Conservation (phyloP, 1,140 invertebrate genomes). For the Pararge aegeria region DNA sequence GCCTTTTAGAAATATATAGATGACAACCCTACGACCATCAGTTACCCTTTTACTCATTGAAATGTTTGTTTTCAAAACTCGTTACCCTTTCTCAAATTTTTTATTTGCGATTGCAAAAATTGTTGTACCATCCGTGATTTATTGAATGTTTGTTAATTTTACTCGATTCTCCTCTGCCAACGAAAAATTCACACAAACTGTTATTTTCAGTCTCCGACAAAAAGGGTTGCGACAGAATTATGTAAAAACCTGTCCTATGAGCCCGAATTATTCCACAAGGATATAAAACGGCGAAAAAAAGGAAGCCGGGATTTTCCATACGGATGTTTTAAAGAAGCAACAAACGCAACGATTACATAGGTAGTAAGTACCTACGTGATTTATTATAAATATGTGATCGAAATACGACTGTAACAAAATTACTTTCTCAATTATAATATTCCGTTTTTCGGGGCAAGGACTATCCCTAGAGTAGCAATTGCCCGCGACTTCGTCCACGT, state of each 20-base stretch:
- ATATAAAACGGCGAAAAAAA: constrained; percentile 75
- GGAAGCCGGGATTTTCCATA: constrained; percentile 71
- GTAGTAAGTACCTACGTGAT: constrained; percentile 17
- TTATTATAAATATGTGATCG: too few species aligned
- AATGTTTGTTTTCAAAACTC: constrained; percentile 69
- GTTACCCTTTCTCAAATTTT: constrained; percentile 57
- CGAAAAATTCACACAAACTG: constrained; percentile 44
- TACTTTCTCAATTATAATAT: too few species aligned
- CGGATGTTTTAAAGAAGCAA: constrained; percentile 64
- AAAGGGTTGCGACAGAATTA: constrained; percentile 69
- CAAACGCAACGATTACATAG: constrained; percentile 66
- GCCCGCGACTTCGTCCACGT: too few species aligned
- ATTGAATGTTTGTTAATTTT: constrained; percentile 62
- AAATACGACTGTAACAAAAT: too few species aligned
- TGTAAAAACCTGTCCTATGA: constrained; percentile 73
- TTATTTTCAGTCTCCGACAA: constrained; percentile 42
- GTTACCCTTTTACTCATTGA: constrained; percentile 59
- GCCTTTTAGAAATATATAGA: too few species aligned
- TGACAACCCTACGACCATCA: constrained; percentile 33
- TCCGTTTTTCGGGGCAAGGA: too few species aligned
- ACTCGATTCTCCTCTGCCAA: constrained; percentile 41
- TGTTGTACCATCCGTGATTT: constrained; percentile 50
- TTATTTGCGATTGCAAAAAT: constrained; percentile 59
- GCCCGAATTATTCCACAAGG: constrained; percentile 72
- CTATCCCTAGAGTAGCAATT: too few species aligned